Conservation (phyloP, 92 coral and sea anemone species). For the Chrysogorgia sp. region DNA sequence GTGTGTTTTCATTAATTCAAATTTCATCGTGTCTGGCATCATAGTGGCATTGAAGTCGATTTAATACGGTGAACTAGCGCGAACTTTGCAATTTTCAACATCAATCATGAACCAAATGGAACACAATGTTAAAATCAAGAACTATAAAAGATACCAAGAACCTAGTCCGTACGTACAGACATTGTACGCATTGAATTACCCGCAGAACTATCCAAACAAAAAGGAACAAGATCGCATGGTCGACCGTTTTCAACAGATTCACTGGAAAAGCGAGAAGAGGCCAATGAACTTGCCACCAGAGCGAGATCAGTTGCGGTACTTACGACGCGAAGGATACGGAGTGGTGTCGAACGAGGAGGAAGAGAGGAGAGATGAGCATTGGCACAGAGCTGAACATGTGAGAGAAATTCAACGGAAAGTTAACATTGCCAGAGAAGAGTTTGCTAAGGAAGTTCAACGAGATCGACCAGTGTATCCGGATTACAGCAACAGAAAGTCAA, state of each 20-base stretch:
- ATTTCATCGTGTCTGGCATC: neutral
- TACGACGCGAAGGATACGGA: conserved; percentile 83
- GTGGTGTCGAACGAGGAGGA: conserved; percentile 76
- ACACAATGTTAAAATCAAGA: conserved; percentile 90
- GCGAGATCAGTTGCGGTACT: conserved; percentile 83
- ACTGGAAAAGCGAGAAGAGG: conserved; percentile 87
- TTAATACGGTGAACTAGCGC: neutral
- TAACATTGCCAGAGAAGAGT: conserved; percentile 89
- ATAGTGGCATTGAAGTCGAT: neutral
- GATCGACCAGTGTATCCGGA: conserved; percentile 81
- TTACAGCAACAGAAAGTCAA: conserved; percentile 69
- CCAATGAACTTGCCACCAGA: conserved; percentile 71
- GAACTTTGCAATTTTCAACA: neutral
- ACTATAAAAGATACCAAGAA: conserved; percentile 78
- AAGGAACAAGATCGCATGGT: conserved; percentile 80
- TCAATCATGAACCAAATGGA: conserved; percentile 94
- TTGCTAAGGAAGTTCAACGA: conserved; percentile 74
- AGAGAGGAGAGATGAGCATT: conserved; percentile 74
- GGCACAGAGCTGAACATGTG: conserved; percentile 72
- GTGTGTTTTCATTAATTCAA: no score
- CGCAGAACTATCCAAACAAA: conserved; percentile 83
- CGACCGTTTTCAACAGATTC: conserved; percentile 80
- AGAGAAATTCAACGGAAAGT: conserved; percentile 66
- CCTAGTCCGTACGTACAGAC: conserved; percentile 83
- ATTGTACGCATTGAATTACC: conserved; percentile 68